A percentile compares a stretch with the other conserved stretches of the same genome.
Conservation (phyloP, 2,113 vertebrate species). For the Dromas ardeola region DNA sequence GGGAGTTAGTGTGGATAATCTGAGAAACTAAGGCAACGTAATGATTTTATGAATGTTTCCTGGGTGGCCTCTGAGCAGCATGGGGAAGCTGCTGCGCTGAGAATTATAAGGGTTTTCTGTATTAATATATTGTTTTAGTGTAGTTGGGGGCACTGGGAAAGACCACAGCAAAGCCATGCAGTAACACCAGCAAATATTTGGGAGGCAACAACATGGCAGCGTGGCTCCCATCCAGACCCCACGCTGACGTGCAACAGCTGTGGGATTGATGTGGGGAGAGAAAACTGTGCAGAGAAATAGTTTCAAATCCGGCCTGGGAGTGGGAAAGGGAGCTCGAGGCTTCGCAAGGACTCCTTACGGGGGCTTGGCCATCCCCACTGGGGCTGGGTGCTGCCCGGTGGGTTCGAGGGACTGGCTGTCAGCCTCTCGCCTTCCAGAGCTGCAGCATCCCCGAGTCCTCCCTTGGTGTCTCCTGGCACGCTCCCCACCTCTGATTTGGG, state of each 20-base stretch:
- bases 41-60: not conserved
- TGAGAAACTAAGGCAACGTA: not conserved
- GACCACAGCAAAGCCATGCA: slow-evolving; percentile 8
- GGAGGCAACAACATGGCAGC: not conserved
- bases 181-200: not conserved
- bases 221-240: not conserved
- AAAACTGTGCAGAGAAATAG: accelerated
- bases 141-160: not conserved
- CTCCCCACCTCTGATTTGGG: not conserved
- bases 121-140: not conserved
- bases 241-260: not conserved
- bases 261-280: not conserved
- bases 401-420: not conserved
- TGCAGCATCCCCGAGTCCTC: not conserved
- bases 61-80: not conserved
- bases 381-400: accelerated
- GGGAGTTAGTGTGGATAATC: not conserved
- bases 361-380: accelerated
- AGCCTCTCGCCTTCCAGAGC: not conserved
- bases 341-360: not conserved
- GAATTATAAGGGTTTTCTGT: not conserved
- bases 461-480: accelerated
- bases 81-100: not conserved
- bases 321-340: accelerated
- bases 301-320: not conserved